phyloP scores from a whole-genome alignment of 1,140 invertebrate species.

The Lasioglossum albipes region DNA sequence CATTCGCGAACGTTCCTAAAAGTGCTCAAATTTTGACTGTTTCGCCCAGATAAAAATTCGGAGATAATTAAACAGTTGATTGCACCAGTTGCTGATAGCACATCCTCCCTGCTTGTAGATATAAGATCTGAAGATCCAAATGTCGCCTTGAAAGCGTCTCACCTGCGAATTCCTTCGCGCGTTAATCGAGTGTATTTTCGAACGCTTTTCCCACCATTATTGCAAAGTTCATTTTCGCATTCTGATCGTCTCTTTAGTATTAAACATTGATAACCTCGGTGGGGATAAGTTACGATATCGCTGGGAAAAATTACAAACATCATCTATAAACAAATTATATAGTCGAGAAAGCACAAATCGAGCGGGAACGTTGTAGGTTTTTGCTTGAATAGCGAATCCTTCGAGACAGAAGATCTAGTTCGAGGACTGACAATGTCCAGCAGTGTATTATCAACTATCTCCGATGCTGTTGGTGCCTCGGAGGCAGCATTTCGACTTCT shows the following conservation, averaged over 20 bases:
- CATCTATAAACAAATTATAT: neutral
- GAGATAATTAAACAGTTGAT: neutral
- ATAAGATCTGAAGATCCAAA: neutral
- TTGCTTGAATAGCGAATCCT: neutral
- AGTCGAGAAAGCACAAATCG: neutral
- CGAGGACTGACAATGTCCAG: conserved; percentile 1
- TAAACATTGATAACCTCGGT: neutral
- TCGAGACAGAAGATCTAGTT: neutral
- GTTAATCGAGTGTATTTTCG: conserved; percentile 6
- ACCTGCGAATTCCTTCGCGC: neutral
- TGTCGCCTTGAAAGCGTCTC: neutral
- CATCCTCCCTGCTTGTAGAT: neutral
- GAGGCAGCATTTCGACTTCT: conserved; percentile 22
- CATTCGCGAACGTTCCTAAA: neutral
- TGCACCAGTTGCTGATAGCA: neutral
- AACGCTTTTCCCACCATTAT: neutral
- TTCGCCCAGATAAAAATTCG: neutral
- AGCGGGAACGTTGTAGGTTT: neutral
- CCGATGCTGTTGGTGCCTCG: neutral
- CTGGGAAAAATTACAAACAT: neutral
- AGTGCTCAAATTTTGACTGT: neutral
- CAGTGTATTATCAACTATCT: conserved; percentile 4
- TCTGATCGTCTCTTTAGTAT: neutral
- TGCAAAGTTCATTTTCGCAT: neutral
- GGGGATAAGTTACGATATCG: neutral